These are phyloP conservation scores for Drosophila trapezifrons DNA, from an alignment of 1,140 invertebrate species.

Conservation along the genomic window DNA sequence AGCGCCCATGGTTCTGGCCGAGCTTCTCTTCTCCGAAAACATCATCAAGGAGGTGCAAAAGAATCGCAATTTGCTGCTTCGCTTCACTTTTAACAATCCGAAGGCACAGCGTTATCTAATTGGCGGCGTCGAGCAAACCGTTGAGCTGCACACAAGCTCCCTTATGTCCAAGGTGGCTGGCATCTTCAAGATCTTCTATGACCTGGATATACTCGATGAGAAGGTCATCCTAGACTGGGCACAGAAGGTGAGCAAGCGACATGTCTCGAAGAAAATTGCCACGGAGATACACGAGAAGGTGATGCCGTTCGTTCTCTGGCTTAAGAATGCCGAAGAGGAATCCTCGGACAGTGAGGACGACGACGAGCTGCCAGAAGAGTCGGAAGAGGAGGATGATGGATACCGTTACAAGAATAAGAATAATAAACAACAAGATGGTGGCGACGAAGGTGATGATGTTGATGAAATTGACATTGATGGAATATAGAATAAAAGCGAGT, in stretches of 20 bases:
- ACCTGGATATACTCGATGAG: slow-evolving; percentile 97
- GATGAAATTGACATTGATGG: slow-evolving; percentile 96
- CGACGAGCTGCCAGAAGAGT: slow-evolving; percentile 85
- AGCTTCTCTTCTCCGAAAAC: slow-evolving; percentile 92
- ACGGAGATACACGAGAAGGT: slow-evolving; percentile 97
- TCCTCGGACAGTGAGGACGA: slow-evolving; percentile 89
- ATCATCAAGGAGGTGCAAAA: slow-evolving; percentile 91
- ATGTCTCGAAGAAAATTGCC: slow-evolving; percentile 95
- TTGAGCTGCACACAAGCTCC: slow-evolving; percentile 91
- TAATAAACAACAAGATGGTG: slow-evolving; percentile 85
- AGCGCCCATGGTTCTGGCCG: slow-evolving; percentile 95
- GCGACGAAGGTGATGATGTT: slow-evolving; percentile 91
- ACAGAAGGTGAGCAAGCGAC: slow-evolving; percentile 96
- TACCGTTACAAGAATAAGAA: slow-evolving; percentile 84
- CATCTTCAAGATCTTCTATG: slow-evolving; percentile 96
- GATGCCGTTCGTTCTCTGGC: slow-evolving; percentile 97
- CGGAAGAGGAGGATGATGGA: slow-evolving; percentile 87
- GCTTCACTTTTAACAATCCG: slow-evolving; percentile 94
- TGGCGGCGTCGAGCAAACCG: slow-evolving; percentile 97
- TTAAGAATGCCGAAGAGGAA: slow-evolving; percentile 98
- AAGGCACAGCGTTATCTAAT: slow-evolving; percentile 98
- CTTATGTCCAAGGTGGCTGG: slow-evolving; percentile 95
- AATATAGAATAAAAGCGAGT: slow-evolving; percentile 89
- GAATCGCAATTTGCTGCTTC: slow-evolving; percentile 89
- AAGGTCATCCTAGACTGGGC: slow-evolving; percentile 97